Base-by-base conservation (phyloP, 2,797 vertebrate genomes). In the Manis crassicaudata region DNA sequence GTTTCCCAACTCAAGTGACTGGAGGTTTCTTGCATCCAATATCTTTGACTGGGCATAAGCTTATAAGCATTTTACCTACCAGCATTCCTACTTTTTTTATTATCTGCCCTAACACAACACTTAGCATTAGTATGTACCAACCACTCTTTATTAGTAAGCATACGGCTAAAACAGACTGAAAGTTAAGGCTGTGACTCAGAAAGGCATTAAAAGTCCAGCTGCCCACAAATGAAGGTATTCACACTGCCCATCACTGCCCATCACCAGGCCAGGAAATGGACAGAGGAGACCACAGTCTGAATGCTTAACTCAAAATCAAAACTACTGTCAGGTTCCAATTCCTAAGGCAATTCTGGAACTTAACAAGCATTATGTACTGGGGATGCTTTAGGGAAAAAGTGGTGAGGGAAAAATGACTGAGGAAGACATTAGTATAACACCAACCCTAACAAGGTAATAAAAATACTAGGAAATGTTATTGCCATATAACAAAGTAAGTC, bases 81-180 rank as follows among this genome's bases (percentile, higher is more conserved):
- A 54, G 67, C 50, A 92, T 83, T 65, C 54, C n/a, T 73, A 72
- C 76, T 90, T 83, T 92, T 62, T 60, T 54, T 83, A 40, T 77
- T 70, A 92, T 68, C 77, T 70, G 29, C 37, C 77, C 70, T 76
- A 94, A 82, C 29, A 83, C 52, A 81, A 62, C 40, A 62, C 27
- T 76, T 82, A 68, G 40, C 40, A 67, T 17, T 23, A 73, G 37
- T 43, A 75, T 62, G 40, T 37, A 84, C 27, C 52, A 76, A 90
- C 32, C 54, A 82, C 40, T 96, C 75, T 85, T 72, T 46, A 83
- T 82, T 17, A 91, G 68, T 82, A 88, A 88, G 70, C 83, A 88
- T 0, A 77, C 29, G 56, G 40, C 68, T 95, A 88, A 91, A 67
- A 92, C 40, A 75, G n/a, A 93, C 35, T 73, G 56, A n/a, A 90